Percentiles rank a stretch among this genome's conserved stretches.
Conservation (phyloP, 1,140 invertebrate genomes). For the Lepidurus couesii region DNA sequence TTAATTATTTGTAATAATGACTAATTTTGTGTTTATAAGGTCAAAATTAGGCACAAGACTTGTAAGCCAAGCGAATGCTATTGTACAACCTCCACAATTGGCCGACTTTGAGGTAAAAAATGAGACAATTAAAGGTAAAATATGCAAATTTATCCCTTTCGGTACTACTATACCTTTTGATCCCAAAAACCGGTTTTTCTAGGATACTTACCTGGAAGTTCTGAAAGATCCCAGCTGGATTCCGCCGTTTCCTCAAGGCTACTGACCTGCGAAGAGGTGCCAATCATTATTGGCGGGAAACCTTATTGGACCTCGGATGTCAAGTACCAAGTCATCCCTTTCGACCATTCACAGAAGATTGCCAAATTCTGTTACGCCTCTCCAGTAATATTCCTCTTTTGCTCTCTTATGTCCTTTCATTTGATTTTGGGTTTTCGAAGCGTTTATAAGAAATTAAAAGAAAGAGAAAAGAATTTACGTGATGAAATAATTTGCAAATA, state of each 20-base stretch:
- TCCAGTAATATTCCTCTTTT: constrained; percentile 47
- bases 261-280: constrained; percentile 60
- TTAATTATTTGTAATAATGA: neutral
- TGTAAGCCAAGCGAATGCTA: neutral
- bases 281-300: constrained; percentile 86
- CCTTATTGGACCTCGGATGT: constrained; percentile 70
- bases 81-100: constrained; percentile 57
- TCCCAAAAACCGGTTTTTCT: constrained; percentile 23
- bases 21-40: neutral
- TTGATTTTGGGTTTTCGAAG: neutral
- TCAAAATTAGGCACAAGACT: neutral
- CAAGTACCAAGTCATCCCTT: constrained; percentile 75
- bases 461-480: neutral
- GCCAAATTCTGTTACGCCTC: constrained; percentile 90
- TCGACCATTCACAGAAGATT: constrained; percentile 77
- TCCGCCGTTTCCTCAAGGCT: constrained; percentile 10
- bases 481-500: neutral
- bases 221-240: constrained; percentile 24
- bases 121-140: constrained; percentile 63
- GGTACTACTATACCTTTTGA: constrained; percentile 15
- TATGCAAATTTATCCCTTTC: constrained; percentile 28
- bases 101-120: constrained; percentile 68
- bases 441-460: neutral
- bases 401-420: constrained; percentile 19
- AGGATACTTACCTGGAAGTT: constrained; percentile 28